A percentile compares a stretch with the other conserved stretches of the same genome.
Evolutionary conservation across 1,140 invertebrate species (phyloP).

Genomic region (Chelonus insularis): DNA sequence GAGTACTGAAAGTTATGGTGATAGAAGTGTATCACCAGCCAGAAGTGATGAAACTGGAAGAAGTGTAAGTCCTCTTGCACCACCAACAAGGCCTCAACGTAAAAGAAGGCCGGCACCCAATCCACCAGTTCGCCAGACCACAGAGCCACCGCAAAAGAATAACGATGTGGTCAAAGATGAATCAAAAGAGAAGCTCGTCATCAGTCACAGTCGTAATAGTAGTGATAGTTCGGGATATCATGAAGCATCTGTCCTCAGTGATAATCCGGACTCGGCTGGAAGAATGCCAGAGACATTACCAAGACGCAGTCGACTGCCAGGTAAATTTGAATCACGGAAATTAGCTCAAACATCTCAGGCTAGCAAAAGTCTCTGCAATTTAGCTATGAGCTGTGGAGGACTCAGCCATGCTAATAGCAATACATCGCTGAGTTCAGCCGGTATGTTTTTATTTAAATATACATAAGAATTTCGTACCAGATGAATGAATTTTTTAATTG

Average conservation of each 20-base stretch:
- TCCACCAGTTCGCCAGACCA: slow-evolving; percentile 51
- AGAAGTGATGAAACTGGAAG: slow-evolving; percentile 57
- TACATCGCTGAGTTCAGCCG: slow-evolving; percentile 52
- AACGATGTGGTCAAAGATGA: slow-evolving; percentile 20
- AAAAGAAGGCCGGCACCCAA: slow-evolving; percentile 67
- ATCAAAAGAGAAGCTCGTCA: slow-evolving; percentile 53
- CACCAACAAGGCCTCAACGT: slow-evolving; percentile 57
- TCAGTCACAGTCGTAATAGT: slow-evolving; percentile 73
- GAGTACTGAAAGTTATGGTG: slow-evolving; percentile 59
- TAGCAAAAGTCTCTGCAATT: slow-evolving; percentile 54
- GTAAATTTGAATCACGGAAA: slow-evolving; percentile 42
- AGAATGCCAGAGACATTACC: slow-evolving; percentile 53
- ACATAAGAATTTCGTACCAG: too few species aligned
- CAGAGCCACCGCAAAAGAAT: background rate
- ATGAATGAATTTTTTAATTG: too few species aligned
- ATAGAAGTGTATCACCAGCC: slow-evolving; percentile 59
- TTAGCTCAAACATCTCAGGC: slow-evolving; percentile 51
- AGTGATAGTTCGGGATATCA: slow-evolving; percentile 78
- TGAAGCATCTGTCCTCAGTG: slow-evolving; percentile 72
- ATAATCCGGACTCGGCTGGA: slow-evolving; percentile 60
- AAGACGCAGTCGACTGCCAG: slow-evolving; percentile 41
- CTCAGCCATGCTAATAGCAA: slow-evolving; percentile 52
- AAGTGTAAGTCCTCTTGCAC: slow-evolving; percentile 52
- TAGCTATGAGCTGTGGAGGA: slow-evolving; percentile 39
- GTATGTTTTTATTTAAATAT: slow-evolving; percentile 34